Evolutionary conservation across 2,888 invertebrate species (phyloP).

Genomic region (Rhingia campestris): DNA sequence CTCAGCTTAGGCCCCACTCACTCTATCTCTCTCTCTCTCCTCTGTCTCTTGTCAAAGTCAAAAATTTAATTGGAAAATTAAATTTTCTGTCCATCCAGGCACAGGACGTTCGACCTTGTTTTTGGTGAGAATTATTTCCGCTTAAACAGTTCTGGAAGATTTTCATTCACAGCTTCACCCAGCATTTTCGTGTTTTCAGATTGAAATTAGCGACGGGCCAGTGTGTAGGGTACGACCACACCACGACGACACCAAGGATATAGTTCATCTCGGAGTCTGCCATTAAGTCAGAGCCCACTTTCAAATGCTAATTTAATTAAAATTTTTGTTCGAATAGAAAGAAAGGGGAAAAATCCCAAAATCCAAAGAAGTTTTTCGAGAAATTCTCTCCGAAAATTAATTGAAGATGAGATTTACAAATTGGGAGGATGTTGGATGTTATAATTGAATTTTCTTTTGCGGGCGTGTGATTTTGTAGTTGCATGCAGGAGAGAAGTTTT

Average conservation of each 20-base stretch:
- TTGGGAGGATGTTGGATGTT: constrained; percentile 54
- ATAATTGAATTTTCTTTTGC: constrained; percentile 72
- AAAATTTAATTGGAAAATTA: constrained; percentile 64
- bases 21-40: background rate
- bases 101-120: constrained; percentile 1
- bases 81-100: constrained; percentile 37
- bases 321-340: constrained; percentile 45
- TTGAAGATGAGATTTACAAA: constrained; percentile 74
- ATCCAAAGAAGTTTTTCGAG: constrained; percentile 44
- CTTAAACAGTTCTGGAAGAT: constrained; percentile 40
- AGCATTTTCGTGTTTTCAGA: constrained; percentile 10
- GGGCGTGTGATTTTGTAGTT: constrained; percentile 68
- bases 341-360: constrained; percentile 33
- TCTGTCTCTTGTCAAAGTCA: constrained; percentile 45
- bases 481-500: constrained; percentile 38
- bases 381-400: constrained; percentile 59
- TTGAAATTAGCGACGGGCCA: constrained; percentile 43
- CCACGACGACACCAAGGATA: too few relatives aligned
- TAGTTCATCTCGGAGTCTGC: background rate
- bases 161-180: constrained; percentile 26
- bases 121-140: constrained; percentile 40
- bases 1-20: too few relatives aligned
- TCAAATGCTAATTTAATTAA: constrained; percentile 73
- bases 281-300: constrained; percentile 58
- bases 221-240: too few relatives aligned